Base-by-base conservation (phyloP, 2,797 vertebrate species). In the Eleutherodactylus coqui region DNA sequence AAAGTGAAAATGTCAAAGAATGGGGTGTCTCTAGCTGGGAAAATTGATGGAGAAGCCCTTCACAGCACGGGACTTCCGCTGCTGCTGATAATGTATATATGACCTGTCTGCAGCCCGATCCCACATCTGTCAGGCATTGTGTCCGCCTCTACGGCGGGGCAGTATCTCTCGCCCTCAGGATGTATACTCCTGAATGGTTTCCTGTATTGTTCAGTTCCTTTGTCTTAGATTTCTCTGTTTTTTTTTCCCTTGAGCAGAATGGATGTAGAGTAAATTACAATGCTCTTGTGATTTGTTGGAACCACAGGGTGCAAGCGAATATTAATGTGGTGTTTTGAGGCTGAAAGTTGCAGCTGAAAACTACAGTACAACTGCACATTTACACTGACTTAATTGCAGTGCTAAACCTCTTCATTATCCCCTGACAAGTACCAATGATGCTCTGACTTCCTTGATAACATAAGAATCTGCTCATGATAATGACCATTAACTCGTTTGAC, bases 401-500 rank as follows among this genome's bases (percentile, higher is more conserved):
- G 82, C 86, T 86, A 87, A 90, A 81, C 86, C 73, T 89, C 84
- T 60, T 84, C 88, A 90, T 93, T 93, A 91, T 89, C 88, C 89
- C 87, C 87, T 90, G 90, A 92, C 91, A 92, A 91, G 89, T 83
- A 89, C 11, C 88, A 87, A 60, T 86, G 86, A 89, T 90, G 87
- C 88, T 83, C 88, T 89, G 87, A 88, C 89, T 91, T 89, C 85
- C 88, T 81, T 88, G 84, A 87, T 90, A 89, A 89, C 89, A 90
- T 88, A 91, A 86, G 89, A 91, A 90, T 89, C 88, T 88, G 85
- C 76, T 91, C 87, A 58, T 80, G 69, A 85, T 89, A 91, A 91
- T 90, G 90, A 89, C 91, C 89, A 90, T 92, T 92, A 92, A 91
- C 89, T 90, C 85, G 75, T 75, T 84, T 92, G 91, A 91, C 90